These are phyloP conservation scores for Bembecia ichneumoniformis DNA, from an alignment of 2,888 invertebrate species.

Conservation along the genomic window DNA sequence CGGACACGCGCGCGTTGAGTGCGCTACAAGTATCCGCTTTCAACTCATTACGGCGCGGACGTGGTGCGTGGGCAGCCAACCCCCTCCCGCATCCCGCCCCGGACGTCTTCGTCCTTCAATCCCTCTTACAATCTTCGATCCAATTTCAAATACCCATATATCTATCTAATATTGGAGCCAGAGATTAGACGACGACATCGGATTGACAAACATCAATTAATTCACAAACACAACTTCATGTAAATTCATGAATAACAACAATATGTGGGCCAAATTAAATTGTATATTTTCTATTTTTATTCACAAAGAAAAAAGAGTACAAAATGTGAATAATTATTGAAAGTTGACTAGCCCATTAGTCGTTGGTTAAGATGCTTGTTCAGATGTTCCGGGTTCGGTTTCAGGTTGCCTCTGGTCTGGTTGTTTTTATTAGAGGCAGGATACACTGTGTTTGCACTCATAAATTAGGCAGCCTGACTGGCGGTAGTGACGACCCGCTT, in stretches of 20 bases:
- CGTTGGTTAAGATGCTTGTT: too few species aligned
- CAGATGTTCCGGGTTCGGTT: too few species aligned
- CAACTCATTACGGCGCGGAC: conserved; percentile 71
- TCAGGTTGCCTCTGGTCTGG: too few species aligned
- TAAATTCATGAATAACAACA: not conserved
- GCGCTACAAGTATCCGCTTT: conserved; percentile 74
- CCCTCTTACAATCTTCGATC: conserved; percentile 68
- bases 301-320: too few species aligned
- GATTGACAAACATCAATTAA: conserved; percentile 6
- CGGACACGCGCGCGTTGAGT: conserved; percentile 71
- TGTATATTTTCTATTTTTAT: too few species aligned
- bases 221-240: not conserved
- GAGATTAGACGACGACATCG: conserved; percentile 40
- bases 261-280: too few species aligned
- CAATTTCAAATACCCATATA: conserved; percentile 63
- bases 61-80: conserved; percentile 61
- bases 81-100: conserved; percentile 24
- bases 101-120: conserved; percentile 63
- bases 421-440: too few species aligned
- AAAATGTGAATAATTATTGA: too few species aligned
- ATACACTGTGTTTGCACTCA: too few species aligned
- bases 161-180: conserved; percentile 53
- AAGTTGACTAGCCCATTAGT: too few species aligned
- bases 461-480: too few species aligned
- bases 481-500: too few species aligned